Conservation (phyloP, 2,888 invertebrate genomes). For the Steinernema hermaphroditum region DNA sequence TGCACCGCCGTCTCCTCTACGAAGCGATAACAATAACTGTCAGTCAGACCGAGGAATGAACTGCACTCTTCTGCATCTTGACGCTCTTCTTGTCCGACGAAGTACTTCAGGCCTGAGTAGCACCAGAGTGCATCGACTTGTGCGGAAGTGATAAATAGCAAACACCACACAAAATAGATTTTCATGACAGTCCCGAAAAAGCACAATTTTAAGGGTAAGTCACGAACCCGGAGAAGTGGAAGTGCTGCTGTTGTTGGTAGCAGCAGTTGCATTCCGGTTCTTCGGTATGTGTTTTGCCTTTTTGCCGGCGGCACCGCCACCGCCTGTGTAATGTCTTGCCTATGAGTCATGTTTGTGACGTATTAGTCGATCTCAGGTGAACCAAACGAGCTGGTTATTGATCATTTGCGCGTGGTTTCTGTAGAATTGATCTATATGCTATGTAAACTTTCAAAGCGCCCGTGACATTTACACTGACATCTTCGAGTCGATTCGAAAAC, state of each 20-base stretch:
- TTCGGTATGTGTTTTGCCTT: not conserved
- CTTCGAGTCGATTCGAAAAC: no score
- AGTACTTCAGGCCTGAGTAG: conserved; percentile 40
- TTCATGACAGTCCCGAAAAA: no score
- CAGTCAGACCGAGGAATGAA: conserved; percentile 29
- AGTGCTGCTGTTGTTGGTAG: no score
- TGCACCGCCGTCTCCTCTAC: conserved; percentile 47
- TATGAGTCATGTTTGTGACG: not conserved
- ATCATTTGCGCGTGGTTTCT: no score
- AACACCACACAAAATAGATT: no score
- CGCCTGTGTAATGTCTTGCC: not conserved
- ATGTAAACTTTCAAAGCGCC: no score
- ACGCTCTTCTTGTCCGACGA: conserved; percentile 42
- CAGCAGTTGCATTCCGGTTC: conserved; percentile 11
- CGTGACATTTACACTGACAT: no score
- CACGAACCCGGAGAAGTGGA: no score
- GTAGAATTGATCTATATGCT: no score
- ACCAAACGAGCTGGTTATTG: no score
- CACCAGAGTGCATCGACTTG: conserved; percentile 32
- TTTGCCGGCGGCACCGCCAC: not conserved
- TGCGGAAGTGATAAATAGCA: not conserved
- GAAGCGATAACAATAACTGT: conserved; percentile 53
- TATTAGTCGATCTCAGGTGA: no score
- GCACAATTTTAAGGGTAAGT: no score
- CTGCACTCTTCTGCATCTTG: conserved; percentile 38